These are phyloP conservation scores for Smittia aterrima DNA, from an alignment of 2,888 invertebrate genomes.

Conservation along the genomic window DNA sequence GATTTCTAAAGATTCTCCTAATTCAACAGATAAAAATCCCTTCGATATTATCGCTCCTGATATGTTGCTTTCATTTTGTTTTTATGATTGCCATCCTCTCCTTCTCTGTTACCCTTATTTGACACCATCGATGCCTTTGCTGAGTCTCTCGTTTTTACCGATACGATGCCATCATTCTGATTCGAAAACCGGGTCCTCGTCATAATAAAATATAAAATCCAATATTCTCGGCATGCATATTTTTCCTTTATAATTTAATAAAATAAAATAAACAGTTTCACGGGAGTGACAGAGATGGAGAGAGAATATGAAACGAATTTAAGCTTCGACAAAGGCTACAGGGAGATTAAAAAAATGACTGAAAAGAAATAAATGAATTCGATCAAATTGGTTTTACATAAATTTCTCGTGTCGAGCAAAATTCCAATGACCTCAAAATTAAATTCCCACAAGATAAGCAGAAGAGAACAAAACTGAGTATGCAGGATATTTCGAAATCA, in stretches of 20 bases:
- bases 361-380: conserved; percentile 1
- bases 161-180: background rate
- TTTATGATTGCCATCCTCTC: background rate
- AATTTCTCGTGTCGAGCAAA: background rate
- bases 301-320: conserved; percentile 5
- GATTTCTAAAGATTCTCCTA: background rate
- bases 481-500: background rate
- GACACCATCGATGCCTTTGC: background rate
- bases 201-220: conserved; percentile 7
- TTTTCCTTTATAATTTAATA: background rate
- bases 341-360: background rate
- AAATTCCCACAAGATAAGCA: background rate
- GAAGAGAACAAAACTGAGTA: background rate
- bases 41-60: too few species aligned
- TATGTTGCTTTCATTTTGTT: conserved; percentile 3
- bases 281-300: background rate
- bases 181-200: background rate
- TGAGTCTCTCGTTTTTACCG: too few species aligned
- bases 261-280: background rate
- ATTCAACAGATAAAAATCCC: too few species aligned
- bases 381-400: background rate
- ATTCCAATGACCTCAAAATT: background rate
- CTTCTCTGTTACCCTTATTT: background rate
- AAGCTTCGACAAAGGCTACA: background rate
- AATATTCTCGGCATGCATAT: background rate